Evolutionary conservation across 1,140 invertebrate species (phyloP).

Genomic region (Plodia interpunctella): DNA sequence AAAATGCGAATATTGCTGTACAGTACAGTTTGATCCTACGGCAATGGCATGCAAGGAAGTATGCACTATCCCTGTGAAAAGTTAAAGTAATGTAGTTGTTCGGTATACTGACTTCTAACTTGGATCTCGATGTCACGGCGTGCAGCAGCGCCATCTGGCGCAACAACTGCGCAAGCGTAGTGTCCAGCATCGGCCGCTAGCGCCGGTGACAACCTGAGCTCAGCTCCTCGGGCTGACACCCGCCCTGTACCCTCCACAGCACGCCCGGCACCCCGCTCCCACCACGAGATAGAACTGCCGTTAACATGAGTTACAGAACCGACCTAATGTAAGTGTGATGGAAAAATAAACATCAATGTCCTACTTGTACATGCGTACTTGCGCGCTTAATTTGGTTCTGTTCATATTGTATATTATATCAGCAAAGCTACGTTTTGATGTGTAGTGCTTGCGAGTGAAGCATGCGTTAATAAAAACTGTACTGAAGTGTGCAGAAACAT

Average conservation of each 20-base stretch:
- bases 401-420: no score
- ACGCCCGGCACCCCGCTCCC: constrained; percentile 37
- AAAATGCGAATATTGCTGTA: neutral
- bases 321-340: neutral
- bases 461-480: neutral
- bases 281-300: constrained; percentile 43
- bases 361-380: no score
- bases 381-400: no score
- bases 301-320: neutral
- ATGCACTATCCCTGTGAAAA: neutral
- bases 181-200: constrained; percentile 82
- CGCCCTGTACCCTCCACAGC: constrained; percentile 34
- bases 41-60: neutral
- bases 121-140: constrained; percentile 82
- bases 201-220: constrained; percentile 82
- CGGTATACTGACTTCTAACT: constrained; percentile 83
- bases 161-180: constrained; percentile 88
- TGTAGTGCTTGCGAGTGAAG: constrained; percentile 1
- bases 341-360: no score
- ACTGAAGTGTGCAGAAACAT: neutral
- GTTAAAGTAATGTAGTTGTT: neutral
- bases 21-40: neutral
- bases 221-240: constrained; percentile 72
- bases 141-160: constrained; percentile 84
- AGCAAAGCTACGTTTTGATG: neutral